These are phyloP conservation scores for Oppia nitens DNA, from an alignment of 1,140 invertebrate genomes.

Conservation along the genomic window DNA sequence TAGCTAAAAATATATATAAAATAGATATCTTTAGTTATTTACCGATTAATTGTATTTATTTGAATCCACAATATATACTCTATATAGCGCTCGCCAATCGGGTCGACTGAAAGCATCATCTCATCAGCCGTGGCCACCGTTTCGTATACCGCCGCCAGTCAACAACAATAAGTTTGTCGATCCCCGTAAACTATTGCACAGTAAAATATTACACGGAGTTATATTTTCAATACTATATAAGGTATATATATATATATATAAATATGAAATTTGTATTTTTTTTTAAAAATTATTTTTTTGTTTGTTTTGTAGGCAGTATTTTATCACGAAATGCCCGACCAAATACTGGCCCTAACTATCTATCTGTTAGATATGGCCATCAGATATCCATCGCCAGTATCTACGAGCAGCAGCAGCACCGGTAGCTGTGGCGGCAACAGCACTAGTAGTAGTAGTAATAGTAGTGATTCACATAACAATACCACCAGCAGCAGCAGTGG, in stretches of 20 bases:
- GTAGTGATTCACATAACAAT: too few species aligned
- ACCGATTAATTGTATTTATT: conserved; percentile 29
- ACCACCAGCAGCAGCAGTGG: background rate
- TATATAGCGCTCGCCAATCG: conserved; percentile 23
- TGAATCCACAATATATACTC: conserved; percentile 20
- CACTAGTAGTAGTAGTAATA: too few species aligned
- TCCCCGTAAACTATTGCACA: conserved; percentile 46
- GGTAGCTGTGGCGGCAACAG: too few species aligned
- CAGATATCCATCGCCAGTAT: background rate
- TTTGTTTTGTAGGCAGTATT: too few species aligned
- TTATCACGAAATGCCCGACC: conserved; percentile 41
- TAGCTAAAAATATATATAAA: too few species aligned
- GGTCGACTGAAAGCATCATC: conserved; percentile 38
- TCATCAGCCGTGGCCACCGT: conserved; percentile 71
- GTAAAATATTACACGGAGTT: conserved; percentile 65
- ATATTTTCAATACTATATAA: conserved; percentile 37
- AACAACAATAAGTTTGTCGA: conserved; percentile 45
- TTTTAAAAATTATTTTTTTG: too few species aligned
- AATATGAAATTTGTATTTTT: too few species aligned
- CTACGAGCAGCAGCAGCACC: background rate
- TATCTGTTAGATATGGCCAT: conserved; percentile 72
- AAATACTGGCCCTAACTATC: conserved; percentile 61
- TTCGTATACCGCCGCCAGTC: conserved; percentile 46
- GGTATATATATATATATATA: too few species aligned
- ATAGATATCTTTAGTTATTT: too few species aligned